Percentiles rank a stretch among this genome's conserved stretches.
These are phyloP conservation scores for Drosophila littoralis DNA, from an alignment of 1,140 invertebrate species.

Conservation along the genomic window DNA sequence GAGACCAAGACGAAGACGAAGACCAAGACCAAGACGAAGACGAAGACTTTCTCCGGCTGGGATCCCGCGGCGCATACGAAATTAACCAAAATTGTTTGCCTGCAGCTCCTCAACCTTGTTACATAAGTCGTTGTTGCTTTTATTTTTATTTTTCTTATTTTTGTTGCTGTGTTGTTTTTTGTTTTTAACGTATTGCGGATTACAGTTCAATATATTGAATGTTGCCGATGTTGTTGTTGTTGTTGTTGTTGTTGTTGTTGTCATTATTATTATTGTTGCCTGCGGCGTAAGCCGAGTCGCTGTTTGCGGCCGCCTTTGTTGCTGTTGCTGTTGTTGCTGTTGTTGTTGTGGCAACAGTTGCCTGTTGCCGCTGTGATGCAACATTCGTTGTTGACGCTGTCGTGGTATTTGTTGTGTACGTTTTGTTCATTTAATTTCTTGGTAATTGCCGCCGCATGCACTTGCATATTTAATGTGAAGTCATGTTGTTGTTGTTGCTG, in stretches of 20 bases:
- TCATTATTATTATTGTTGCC: slow-evolving; percentile 31
- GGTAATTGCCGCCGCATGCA: slow-evolving; percentile 79
- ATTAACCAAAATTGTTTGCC: slow-evolving; percentile 64
- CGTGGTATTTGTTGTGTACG: slow-evolving; percentile 55
- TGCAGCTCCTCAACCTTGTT: slow-evolving; percentile 74
- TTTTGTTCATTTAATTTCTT: slow-evolving; percentile 79
- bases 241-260: background rate
- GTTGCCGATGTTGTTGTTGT: slow-evolving; percentile 1
- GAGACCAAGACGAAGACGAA: slow-evolving; percentile 10
- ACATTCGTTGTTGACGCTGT: slow-evolving; percentile 51
- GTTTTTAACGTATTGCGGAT: slow-evolving; percentile 9
- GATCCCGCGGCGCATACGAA: slow-evolving; percentile 72
- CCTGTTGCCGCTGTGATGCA: slow-evolving; percentile 53
- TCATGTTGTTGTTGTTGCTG: slow-evolving; percentile 33
- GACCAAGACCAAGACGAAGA: slow-evolving; percentile 10
- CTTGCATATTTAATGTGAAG: slow-evolving; percentile 76
- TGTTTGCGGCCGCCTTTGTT: slow-evolving; percentile 10
- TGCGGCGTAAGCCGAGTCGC: slow-evolving; percentile 31
- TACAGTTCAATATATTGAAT: slow-evolving; percentile 63
- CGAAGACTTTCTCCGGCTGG: slow-evolving; percentile 63
- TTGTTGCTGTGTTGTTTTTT: background rate
- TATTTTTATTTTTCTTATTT: slow-evolving; percentile 25
- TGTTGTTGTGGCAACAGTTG: slow-evolving; percentile 31
- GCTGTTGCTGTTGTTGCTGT: slow-evolving; percentile 25
- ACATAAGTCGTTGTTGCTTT: slow-evolving; percentile 45